Percentiles rank a stretch among this genome's conserved stretches.
Conservation (phyloP, 2,888 invertebrate species). For the Eudasyphora cyanicolor region DNA sequence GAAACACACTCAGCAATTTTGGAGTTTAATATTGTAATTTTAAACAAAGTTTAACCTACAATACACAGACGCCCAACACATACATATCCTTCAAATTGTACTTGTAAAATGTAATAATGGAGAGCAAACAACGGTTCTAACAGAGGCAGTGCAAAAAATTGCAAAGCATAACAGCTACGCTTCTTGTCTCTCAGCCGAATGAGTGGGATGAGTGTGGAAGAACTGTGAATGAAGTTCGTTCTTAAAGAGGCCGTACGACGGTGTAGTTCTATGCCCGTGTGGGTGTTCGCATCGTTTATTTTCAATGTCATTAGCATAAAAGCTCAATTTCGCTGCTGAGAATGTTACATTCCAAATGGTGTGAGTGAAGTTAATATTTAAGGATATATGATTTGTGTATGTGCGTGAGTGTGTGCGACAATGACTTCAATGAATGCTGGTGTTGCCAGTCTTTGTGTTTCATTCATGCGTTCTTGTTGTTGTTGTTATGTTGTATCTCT, state of each 20-base stretch:
- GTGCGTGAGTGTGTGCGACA: neutral
- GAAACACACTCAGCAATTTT: slow-evolving; percentile 10
- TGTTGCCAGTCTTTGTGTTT: neutral
- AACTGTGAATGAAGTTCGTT: slow-evolving; percentile 12
- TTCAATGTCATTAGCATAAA: slow-evolving; percentile 60
- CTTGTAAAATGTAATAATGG: slow-evolving; percentile 17
- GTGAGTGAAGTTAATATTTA: neutral
- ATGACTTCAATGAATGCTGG: neutral
- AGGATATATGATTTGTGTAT: neutral
- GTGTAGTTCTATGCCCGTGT: neutral
- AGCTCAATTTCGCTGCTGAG: slow-evolving; percentile 39
- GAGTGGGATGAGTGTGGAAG: no score
- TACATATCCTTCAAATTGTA: neutral
- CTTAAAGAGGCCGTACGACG: neutral
- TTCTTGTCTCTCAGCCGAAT: neutral
- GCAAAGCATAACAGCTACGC: neutral
- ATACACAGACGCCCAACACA: neutral
- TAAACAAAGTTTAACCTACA: neutral
- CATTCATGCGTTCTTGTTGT: neutral
- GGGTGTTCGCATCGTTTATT: slow-evolving; percentile 16
- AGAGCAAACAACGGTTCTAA: neutral
- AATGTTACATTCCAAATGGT: neutral
- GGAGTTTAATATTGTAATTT: slow-evolving; percentile 35
- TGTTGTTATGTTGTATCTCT: slow-evolving; percentile 18
- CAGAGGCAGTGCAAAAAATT: neutral